Evolutionary conservation across 2,113 vertebrate species (phyloP).

Genomic region (Phylloscopus trochiloides): DNA sequence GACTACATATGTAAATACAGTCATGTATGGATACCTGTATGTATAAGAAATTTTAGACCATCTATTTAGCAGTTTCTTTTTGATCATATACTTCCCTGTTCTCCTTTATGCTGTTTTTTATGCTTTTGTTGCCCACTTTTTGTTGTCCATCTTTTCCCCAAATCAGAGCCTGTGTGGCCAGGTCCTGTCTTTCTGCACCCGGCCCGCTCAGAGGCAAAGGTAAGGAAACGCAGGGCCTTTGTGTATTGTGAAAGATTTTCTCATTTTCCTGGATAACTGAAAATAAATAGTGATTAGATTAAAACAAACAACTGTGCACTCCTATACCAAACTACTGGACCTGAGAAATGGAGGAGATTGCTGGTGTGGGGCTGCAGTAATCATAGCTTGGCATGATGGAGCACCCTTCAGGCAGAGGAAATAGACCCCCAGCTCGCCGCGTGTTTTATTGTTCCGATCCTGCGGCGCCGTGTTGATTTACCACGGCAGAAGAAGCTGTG

Average conservation of each 20-base stretch:
- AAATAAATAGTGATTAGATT: conserved; percentile 47
- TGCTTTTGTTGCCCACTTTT: background rate
- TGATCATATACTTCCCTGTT: background rate
- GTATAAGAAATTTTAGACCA: background rate
- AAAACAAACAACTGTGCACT: conserved; percentile 17
- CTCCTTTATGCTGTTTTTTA: background rate
- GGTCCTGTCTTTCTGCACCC: background rate
- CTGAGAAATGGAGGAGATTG: conserved; percentile 27
- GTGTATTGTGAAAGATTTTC: background rate
- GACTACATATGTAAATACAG: background rate
- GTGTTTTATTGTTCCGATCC: conserved; percentile 21
- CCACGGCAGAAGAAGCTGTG: background rate
- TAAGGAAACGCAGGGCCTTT: background rate
- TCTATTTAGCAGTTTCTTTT: background rate
- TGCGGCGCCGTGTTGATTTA: conserved; percentile 38
- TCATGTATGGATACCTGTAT: background rate
- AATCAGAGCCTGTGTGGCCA: background rate
- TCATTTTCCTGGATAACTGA: background rate
- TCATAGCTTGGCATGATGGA: conserved; percentile 24
- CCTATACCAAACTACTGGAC: background rate
- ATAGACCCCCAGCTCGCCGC: conserved; percentile 36
- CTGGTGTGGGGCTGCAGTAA: conserved; percentile 13
- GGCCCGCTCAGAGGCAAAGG: background rate
- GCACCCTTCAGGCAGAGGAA: conserved; percentile 46
- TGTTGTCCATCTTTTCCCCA: background rate